Conservation (phyloP, 2,797 vertebrate genomes). For the Chaenodraco wilsoni region DNA sequence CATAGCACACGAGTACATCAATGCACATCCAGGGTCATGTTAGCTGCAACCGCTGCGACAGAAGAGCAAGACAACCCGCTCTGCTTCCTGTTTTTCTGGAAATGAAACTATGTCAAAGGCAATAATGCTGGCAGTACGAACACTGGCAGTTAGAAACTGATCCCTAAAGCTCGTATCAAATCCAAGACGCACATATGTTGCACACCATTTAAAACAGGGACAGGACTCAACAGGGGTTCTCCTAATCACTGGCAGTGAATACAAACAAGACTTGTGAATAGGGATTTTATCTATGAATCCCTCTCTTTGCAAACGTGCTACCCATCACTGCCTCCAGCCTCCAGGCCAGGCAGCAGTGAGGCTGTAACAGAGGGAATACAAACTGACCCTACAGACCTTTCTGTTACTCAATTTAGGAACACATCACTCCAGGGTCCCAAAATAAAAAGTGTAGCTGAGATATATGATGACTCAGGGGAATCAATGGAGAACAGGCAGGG, state of each 20-base stretch:
- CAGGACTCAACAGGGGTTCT: slow-evolving; percentile 46
- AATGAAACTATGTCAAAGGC: slow-evolving; percentile 82
- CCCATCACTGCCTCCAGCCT: slow-evolving; percentile 27
- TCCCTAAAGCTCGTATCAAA: slow-evolving; percentile 50
- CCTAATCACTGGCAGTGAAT: slow-evolving; percentile 49
- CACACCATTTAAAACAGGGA: slow-evolving; percentile 42
- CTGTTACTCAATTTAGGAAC: slow-evolving; percentile 2
- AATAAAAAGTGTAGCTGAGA: slow-evolving; percentile 53
- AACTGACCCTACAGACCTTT: slow-evolving; percentile 17
- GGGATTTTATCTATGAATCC: slow-evolving; percentile 38
- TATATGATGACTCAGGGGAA: slow-evolving; percentile 33
- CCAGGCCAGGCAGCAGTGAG: slow-evolving; percentile 24
- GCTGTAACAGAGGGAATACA: slow-evolving; percentile 27
- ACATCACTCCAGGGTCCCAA: slow-evolving; percentile 22
- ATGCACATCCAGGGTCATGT: slow-evolving; percentile 71
- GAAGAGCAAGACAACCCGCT: slow-evolving; percentile 72
- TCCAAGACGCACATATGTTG: slow-evolving; percentile 13
- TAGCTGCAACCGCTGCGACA: slow-evolving; percentile 68
- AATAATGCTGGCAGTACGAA: slow-evolving; percentile 63
- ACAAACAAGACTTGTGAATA: slow-evolving; percentile 51
- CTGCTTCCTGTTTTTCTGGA: slow-evolving; percentile 84
- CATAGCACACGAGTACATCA: slow-evolving; percentile 44
- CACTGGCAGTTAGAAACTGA: slow-evolving; percentile 53
- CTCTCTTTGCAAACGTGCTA: slow-evolving; percentile 32
- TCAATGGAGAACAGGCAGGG: slow-evolving; percentile 13